Evolutionary conservation across 2,888 invertebrate species (phyloP).

Genomic region (Rhaphigaster nebulosa): DNA sequence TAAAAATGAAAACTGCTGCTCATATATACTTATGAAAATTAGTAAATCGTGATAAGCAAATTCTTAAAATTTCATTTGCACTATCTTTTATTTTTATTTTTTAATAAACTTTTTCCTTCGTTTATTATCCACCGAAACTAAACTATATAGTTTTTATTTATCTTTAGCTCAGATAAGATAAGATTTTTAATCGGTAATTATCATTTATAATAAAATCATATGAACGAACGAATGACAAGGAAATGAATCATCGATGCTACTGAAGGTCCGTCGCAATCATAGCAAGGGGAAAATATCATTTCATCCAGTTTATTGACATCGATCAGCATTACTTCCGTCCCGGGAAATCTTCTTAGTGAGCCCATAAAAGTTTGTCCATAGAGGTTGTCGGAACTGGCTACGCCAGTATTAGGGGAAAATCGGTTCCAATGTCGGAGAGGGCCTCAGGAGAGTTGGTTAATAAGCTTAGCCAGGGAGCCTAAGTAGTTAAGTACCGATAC

Average conservation of each 20-base stretch:
- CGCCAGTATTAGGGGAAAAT: slow-evolving; percentile 10
- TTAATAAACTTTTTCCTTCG: too few species aligned
- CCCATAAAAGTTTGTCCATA: not conserved
- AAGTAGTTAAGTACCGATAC: slow-evolving; percentile 54
- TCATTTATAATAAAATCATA: too few species aligned
- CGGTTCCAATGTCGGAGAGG: not conserved
- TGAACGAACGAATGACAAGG: not conserved
- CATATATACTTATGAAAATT: too few species aligned
- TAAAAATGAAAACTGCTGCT: too few species aligned
- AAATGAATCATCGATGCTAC: not conserved
- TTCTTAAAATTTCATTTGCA: too few species aligned
- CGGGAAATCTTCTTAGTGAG: not conserved
- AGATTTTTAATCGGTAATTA: too few species aligned
- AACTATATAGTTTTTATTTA: not conserved
- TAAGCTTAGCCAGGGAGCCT: slow-evolving; percentile 46
- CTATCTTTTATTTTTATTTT: too few species aligned
- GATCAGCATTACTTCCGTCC: not conserved
- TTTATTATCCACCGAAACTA: too few species aligned
- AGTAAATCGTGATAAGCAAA: too few species aligned
- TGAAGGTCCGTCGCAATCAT: not conserved
- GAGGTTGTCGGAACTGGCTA: slow-evolving; percentile 1
- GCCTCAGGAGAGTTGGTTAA: not conserved
- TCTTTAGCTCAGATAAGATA: not conserved
- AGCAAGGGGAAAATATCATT: not conserved
- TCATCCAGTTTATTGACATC: not conserved